phyloP scores from a whole-genome alignment of 2,888 invertebrate genomes.

The Scaptodrosophila latifasciaeformis region DNA sequence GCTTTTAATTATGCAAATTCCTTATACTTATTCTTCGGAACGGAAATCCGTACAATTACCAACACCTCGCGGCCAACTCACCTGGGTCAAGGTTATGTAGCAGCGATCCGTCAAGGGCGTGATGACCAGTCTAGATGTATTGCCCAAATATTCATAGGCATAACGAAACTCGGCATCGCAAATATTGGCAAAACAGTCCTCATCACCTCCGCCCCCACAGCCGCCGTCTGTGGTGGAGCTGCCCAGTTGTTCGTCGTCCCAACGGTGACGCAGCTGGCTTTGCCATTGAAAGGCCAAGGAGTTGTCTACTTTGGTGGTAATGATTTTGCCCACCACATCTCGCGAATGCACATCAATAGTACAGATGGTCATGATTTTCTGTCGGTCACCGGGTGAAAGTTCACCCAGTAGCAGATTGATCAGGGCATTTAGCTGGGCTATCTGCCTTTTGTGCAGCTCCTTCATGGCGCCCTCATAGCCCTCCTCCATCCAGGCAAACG shows the following conservation, averaged over 20 bases:
- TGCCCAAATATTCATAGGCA: constrained; percentile 95
- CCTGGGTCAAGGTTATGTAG: constrained; percentile 95
- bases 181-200: constrained; percentile 94
- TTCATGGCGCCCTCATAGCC: constrained; percentile 95
- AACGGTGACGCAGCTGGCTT: constrained; percentile 88
- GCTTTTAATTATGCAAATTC: constrained; percentile 35
- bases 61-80: constrained; percentile 50
- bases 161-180: constrained; percentile 96
- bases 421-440: constrained; percentile 87
- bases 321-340: constrained; percentile 94
- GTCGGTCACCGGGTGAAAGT: constrained; percentile 87
- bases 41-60: constrained; percentile 30
- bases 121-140: constrained; percentile 94
- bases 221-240: constrained; percentile 35
- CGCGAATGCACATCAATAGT: constrained; percentile 97
- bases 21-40: constrained; percentile 12
- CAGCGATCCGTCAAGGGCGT: constrained; percentile 97
- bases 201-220: constrained; percentile 57
- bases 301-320: constrained; percentile 86
- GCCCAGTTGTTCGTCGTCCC: constrained; percentile 79
- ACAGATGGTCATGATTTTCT: constrained; percentile 98
- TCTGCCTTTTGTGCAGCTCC: constrained; percentile 93
- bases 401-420: constrained; percentile 90
- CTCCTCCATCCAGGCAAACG: constrained; percentile 92
- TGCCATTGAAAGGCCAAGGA: constrained; percentile 92